Conservation (phyloP, 2,113 vertebrate genomes). For the Perca schrenkii region DNA sequence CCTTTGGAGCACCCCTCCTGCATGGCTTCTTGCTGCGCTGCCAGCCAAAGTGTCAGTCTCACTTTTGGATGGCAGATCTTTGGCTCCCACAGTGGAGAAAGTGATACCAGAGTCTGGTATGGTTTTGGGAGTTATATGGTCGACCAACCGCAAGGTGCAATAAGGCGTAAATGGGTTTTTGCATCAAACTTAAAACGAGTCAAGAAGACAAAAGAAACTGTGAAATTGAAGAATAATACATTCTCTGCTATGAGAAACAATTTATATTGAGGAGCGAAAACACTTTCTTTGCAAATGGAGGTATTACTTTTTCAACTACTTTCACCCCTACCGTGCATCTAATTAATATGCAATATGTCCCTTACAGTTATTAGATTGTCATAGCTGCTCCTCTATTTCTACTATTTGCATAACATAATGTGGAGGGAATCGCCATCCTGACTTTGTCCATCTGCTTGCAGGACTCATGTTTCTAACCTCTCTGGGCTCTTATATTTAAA, state of each 20-base stretch:
- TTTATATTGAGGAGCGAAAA: not conserved
- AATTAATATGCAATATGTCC: not conserved
- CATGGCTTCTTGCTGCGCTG: not conserved
- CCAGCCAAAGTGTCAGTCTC: slow-evolving; percentile 24
- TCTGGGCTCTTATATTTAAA: slow-evolving; percentile 39
- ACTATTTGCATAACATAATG: not conserved
- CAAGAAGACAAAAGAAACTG: not conserved
- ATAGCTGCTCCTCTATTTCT: not conserved
- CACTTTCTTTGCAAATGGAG: not conserved
- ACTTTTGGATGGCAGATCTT: slow-evolving; percentile 16
- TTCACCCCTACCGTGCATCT: not conserved
- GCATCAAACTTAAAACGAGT: not conserved
- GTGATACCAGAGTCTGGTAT: not conserved
- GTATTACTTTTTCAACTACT: not conserved
- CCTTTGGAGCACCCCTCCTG: not conserved
- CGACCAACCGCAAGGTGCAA: not conserved
- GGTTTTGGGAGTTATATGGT: not conserved
- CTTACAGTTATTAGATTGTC: not conserved
- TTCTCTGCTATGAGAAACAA: not conserved
- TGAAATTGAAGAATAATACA: not conserved
- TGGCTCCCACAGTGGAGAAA: slow-evolving; percentile 11
- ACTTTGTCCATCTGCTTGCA: slow-evolving; percentile 23
- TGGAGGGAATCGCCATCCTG: not conserved
- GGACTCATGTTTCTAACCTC: slow-evolving; percentile 52
- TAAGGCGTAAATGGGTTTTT: not conserved